These are phyloP conservation scores for Drosophila fuyamai DNA, from an alignment of 1,140 invertebrate species.

Conservation along the genomic window DNA sequence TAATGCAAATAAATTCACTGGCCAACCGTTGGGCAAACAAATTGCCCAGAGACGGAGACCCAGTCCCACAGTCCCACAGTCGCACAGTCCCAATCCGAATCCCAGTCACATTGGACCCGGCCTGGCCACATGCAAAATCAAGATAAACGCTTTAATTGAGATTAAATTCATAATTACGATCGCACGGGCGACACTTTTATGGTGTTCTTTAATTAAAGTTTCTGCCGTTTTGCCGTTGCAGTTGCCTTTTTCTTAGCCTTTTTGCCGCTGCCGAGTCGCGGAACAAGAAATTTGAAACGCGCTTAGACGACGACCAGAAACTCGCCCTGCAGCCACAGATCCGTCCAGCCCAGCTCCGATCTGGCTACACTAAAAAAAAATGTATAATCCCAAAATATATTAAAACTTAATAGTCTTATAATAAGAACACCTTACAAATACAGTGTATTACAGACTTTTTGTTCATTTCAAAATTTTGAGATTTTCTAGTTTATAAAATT, in stretches of 20 bases:
- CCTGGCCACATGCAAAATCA: constrained; percentile 64
- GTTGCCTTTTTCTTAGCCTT: constrained; percentile 27
- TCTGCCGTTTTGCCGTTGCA: constrained; percentile 49
- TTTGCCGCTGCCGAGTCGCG: constrained; percentile 25
- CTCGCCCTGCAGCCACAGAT: constrained; percentile 49
- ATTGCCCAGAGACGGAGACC: constrained; percentile 45
- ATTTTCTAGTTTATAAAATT: no score
- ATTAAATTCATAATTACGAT: constrained; percentile 84
- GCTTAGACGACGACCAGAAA: constrained; percentile 52
- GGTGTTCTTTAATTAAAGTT: constrained; percentile 83
- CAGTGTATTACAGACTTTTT: no score
- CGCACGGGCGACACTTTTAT: constrained; percentile 81
- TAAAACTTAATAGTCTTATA: no score
- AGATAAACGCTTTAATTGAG: constrained; percentile 83
- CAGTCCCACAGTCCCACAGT: constrained; percentile 9
- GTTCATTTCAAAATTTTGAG: no score
- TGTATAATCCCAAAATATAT: no score
- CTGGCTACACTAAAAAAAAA: constrained; percentile 7
- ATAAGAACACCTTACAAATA: no score
- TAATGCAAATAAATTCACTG: constrained; percentile 81
- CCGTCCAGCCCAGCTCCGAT: constrained; percentile 22
- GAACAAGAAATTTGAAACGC: constrained; percentile 76
- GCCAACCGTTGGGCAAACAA: constrained; percentile 66
- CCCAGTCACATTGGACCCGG: constrained; percentile 8
- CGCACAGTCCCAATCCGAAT: constrained; percentile 12